Percentiles rank a stretch among this genome's conserved stretches.
Conservation (phyloP, 2,797 vertebrate genomes). For the Vespertilio murinus region DNA sequence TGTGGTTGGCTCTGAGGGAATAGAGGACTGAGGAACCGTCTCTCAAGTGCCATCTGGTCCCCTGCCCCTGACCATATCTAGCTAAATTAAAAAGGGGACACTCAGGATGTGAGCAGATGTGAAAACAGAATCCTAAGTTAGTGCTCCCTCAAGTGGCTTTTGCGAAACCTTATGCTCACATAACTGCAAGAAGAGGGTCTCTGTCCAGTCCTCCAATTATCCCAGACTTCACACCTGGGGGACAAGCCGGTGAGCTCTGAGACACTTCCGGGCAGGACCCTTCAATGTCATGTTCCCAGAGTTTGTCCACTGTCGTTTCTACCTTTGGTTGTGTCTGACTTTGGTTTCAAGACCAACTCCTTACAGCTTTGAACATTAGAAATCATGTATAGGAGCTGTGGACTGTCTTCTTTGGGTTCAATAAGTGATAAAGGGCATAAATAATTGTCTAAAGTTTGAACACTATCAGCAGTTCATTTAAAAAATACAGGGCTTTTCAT, state of each 20-base stretch:
- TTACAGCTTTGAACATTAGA: background rate
- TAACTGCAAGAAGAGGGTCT: background rate
- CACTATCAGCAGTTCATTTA: background rate
- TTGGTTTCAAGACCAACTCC: background rate
- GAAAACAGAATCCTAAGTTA: background rate
- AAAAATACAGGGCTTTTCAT: background rate
- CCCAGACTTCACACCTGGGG: accelerated
- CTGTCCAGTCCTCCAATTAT: accelerated
- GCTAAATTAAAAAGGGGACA: slow-evolving; percentile 2
- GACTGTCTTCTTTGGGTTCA: background rate
- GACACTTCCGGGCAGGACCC: accelerated
- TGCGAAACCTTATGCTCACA: background rate
- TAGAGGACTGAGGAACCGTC: background rate
- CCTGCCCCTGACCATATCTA: background rate
- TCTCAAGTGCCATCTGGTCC: slow-evolving; percentile 19
- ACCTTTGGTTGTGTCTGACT: background rate
- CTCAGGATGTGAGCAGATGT: background rate
- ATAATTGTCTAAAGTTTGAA: background rate
- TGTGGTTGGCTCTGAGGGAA: background rate
- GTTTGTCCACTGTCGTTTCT: background rate
- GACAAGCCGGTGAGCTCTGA: accelerated
- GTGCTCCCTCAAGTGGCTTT: background rate
- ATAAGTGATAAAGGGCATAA: background rate
- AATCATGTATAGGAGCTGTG: accelerated
- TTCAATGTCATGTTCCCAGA: background rate